phyloP scores from a whole-genome alignment of 2,113 vertebrate genomes.

The Indicator maculatus region DNA sequence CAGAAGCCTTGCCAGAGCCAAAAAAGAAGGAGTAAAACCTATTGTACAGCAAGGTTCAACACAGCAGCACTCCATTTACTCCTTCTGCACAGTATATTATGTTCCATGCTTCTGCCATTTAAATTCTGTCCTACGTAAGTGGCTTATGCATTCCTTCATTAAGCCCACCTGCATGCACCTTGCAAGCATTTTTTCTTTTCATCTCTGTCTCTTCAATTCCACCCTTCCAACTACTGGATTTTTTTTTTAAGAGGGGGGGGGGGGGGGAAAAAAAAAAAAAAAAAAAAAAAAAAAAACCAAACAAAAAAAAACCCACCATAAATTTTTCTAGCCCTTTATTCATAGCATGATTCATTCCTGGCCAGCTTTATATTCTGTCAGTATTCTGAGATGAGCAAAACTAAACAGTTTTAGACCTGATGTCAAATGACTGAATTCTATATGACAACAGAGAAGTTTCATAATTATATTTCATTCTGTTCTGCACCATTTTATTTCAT shows the following conservation, averaged over 20 bases:
- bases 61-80: background rate
- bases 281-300: background rate
- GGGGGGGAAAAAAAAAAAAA: background rate
- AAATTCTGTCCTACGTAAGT: background rate
- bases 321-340: background rate
- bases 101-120: background rate
- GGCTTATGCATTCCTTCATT: conserved; percentile 12
- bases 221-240: background rate
- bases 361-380: background rate
- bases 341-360: background rate
- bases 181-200: background rate
- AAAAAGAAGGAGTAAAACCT: background rate
- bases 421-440: background rate
- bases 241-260: no score
- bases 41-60: background rate
- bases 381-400: background rate
- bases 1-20: background rate
- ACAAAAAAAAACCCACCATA: background rate
- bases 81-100: background rate
- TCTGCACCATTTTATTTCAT: background rate
- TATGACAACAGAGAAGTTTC: background rate
- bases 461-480: background rate
- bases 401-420: background rate
- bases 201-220: background rate
- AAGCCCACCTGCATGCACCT: conserved; percentile 4